These are phyloP conservation scores for Mastomys coucha DNA, from an alignment of 2,113 vertebrate genomes.

Conservation along the genomic window DNA sequence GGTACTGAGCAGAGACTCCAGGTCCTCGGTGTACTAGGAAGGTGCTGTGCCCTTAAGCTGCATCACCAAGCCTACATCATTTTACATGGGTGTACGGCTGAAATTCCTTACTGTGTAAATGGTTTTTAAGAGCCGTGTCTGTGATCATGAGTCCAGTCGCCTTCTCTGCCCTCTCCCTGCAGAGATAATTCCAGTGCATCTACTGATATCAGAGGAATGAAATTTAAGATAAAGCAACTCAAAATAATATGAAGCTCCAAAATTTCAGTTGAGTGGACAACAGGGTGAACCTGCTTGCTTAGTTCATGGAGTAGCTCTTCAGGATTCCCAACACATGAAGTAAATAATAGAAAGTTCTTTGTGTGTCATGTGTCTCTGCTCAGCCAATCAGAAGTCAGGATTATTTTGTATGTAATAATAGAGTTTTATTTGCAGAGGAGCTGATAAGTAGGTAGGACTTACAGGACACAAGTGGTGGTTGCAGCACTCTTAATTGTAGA, in stretches of 20 bases:
- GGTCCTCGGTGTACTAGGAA: background rate
- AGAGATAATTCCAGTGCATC: background rate
- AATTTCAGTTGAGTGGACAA: constrained; percentile 16
- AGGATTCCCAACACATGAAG: constrained; percentile 52
- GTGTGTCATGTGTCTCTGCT: constrained; percentile 34
- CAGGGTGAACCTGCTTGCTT: background rate
- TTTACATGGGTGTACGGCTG: background rate
- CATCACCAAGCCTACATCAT: background rate
- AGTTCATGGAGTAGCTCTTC: background rate
- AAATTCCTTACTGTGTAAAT: background rate
- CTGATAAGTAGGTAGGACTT: constrained; percentile 38
- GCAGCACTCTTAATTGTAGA: constrained; percentile 43
- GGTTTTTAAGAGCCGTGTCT: background rate
- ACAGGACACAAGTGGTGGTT: background rate
- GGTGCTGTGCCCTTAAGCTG: background rate
- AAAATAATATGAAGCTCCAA: constrained; percentile 11
- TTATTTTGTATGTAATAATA: constrained; percentile 75
- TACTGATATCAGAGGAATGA: constrained; percentile 23
- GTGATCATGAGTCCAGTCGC: background rate
- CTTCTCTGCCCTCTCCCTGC: background rate
- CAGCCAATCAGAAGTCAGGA: constrained; percentile 77
- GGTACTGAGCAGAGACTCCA: too few relatives aligned
- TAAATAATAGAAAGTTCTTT: constrained; percentile 75
- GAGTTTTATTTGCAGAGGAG: constrained; percentile 58
- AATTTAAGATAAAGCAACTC: background rate